Base-by-base conservation (phyloP, 1,140 invertebrate species). In the Parasteatoda tepidariorum region DNA sequence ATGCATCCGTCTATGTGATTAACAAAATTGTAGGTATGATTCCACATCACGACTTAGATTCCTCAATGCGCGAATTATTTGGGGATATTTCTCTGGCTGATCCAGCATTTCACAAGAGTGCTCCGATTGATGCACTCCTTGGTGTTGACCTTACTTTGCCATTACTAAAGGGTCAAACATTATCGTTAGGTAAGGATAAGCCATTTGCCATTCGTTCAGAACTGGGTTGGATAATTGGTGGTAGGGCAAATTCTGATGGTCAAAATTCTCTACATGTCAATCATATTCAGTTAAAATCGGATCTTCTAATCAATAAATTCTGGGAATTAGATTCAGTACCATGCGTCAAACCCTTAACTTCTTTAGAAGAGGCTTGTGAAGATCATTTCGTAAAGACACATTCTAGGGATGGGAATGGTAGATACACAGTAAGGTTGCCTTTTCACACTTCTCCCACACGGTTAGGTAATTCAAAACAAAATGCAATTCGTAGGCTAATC, bases 201-300 rank as follows among this genome's bases (percentile, higher is more conserved):
- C 13, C 48, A 3, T 11, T 26, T 5, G 70, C 48, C 34, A n/a
- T 73, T 2, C 22, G 54, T 30, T 11, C 41, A 15, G 38, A 55
- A 73, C 22, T 73, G 3, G 70, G 70, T 26, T 73, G 70, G 70
- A 57, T 57, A 54, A 33, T 73, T 26, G 7, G 15, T 15, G 70
- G 38, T 55, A 15, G 41, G 22, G 31, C 22, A 33, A 15, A 2
- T n/a, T 2, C 6, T 24, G 26, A 55, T 9, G 26, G 22, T 22
- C 6, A 24, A 57, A 57, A 24, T 22, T 3, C 2, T 26, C 30
- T 73, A 15, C 54, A 9, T 3, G 48, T 73, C 3, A 73, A 73
- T 57, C n/a, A 48, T n/a, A 55, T 54, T 22, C 38, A 73, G 7
- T 24, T 73, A 3, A n/a, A 3, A 6, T 26, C 66, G 7, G 31